phyloP scores from a whole-genome alignment of 2,113 vertebrate genomes.

The Mustela nigripes region DNA sequence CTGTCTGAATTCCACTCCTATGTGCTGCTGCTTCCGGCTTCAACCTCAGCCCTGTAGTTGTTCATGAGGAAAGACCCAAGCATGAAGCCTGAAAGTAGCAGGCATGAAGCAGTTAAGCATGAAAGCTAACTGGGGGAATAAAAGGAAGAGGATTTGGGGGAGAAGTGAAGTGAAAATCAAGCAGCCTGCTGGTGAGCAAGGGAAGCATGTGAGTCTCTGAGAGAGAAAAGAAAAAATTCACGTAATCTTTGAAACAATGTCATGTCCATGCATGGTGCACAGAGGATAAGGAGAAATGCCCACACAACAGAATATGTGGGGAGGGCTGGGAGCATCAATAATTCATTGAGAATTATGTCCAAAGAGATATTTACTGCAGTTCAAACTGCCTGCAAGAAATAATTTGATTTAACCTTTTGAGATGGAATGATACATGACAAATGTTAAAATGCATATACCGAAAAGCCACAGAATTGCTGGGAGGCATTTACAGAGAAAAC shows the following conservation, averaged over 20 bases:
- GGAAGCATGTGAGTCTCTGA: neutral
- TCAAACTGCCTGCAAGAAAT: neutral
- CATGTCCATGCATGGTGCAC: neutral
- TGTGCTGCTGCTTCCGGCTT: neutral
- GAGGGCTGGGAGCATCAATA: neutral
- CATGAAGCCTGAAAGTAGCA: neutral
- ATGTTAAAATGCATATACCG: constrained; percentile 16
- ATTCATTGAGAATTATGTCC: neutral
- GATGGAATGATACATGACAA: constrained; percentile 35
- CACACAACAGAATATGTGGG: neutral
- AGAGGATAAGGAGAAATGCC: neutral
- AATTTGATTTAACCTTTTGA: constrained; percentile 54
- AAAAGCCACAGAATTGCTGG: neutral
- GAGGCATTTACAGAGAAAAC: constrained; percentile 25
- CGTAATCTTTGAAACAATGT: neutral
- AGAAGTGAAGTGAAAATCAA: neutral
- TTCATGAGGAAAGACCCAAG: neutral
- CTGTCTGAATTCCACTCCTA: neutral
- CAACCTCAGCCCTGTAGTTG: neutral
- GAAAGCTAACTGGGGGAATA: neutral
- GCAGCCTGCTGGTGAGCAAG: neutral
- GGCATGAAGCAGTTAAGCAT: neutral
- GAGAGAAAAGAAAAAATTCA: neutral
- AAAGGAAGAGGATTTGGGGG: neutral
- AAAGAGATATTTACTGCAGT: neutral